These are phyloP conservation scores for Drosophila sechellia DNA, from an alignment of 1,140 invertebrate species.

Conservation along the genomic window DNA sequence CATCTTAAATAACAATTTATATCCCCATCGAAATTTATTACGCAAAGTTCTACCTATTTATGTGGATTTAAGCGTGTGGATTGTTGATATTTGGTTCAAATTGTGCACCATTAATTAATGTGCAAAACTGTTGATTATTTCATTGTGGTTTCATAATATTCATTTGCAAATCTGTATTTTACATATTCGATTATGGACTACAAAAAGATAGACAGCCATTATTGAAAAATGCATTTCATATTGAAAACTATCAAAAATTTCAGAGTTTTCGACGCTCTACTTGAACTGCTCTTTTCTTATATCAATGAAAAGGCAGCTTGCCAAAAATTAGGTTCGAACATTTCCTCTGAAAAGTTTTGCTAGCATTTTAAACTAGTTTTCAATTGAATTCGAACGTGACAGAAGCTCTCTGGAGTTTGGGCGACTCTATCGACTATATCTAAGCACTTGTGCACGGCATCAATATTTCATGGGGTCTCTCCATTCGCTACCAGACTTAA, in stretches of 20 bases:
- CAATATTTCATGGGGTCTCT: constrained; percentile 33
- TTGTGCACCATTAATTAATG: neutral
- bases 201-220: too few relatives aligned
- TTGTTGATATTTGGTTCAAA: neutral
- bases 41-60: neutral
- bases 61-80: neutral
- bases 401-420: constrained; percentile 1
- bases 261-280: neutral
- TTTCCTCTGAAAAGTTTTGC: neutral
- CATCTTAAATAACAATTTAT: neutral
- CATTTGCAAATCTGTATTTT: too few relatives aligned
- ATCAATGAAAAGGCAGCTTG: neutral
- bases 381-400: constrained; percentile 8
- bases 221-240: too few relatives aligned
- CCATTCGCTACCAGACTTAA: constrained; percentile 30
- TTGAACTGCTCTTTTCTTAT: neutral
- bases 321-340: neutral
- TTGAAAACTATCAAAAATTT: too few relatives aligned
- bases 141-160: too few relatives aligned
- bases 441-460: constrained; percentile 28
- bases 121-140: neutral
- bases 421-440: constrained; percentile 8
- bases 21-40: neutral
- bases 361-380: constrained; percentile 11
- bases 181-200: neutral